phyloP scores from a whole-genome alignment of 1,140 invertebrate species.

The Euura saliciscinereae region DNA sequence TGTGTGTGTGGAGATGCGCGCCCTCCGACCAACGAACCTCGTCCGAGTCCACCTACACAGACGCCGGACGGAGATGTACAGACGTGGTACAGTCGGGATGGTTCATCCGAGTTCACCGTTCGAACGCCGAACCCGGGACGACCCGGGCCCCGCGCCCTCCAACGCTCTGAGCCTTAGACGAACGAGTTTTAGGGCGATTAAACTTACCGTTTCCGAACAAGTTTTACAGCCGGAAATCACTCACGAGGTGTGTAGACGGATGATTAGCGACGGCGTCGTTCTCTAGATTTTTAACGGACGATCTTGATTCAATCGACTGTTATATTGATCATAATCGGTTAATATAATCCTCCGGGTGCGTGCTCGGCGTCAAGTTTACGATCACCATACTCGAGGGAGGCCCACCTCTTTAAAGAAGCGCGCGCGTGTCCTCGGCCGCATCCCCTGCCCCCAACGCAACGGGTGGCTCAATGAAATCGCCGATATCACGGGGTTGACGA shows the following conservation, averaged over 20 bases:
- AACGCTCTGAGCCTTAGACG: not conserved
- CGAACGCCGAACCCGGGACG: constrained; percentile 49
- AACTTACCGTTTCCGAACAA: not conserved
- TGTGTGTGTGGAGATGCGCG: not conserved
- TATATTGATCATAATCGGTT: constrained; percentile 47
- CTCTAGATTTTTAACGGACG: constrained; percentile 15
- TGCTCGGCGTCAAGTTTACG: constrained; percentile 37
- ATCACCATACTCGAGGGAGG: constrained; percentile 22
- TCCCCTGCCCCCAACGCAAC: not conserved
- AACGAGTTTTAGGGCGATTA: constrained; percentile 4
- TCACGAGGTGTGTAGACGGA: not conserved
- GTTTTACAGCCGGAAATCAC: not conserved
- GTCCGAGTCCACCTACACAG: no score
- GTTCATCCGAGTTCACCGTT: constrained; percentile 53
- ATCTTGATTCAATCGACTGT: constrained; percentile 44
- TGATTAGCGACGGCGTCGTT: not conserved
- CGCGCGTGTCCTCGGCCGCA: not conserved
- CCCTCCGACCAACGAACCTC: constrained; percentile 25
- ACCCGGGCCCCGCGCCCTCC: constrained; percentile 16
- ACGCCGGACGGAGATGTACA: constrained; percentile 1
- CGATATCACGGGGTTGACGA: not conserved
- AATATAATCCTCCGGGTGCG: constrained; percentile 38
- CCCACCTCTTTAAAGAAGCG: constrained; percentile 31
- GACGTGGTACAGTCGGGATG: constrained; percentile 25
- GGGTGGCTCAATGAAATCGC: not conserved